Base-by-base conservation (phyloP, 2,113 vertebrate species). In the Rana temporaria region DNA sequence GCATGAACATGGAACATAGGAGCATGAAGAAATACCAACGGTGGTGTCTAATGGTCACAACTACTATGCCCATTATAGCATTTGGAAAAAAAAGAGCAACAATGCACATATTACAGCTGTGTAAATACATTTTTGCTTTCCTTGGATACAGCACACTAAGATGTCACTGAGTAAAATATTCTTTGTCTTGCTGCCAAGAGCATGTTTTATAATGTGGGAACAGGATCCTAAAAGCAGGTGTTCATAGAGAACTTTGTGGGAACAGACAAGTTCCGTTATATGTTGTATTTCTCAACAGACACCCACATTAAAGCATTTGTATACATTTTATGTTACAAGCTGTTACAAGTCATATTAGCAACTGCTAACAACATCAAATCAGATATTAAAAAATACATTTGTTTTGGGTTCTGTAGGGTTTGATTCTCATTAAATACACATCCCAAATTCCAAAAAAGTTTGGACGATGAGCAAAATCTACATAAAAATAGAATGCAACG, bases 131-230 rank as follows among this genome's bases (percentile, higher is more conserved):
- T n/a, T 32, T 34, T 18, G 70, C 52, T 82, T 60, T 76, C 66
- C 70, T 82, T 82, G 79, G 71, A 75, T 56, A 64, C 57, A 63
- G 20, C 14, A 52, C 59, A 70, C 48, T 18, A 55, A 55, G 20
- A 52, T 32, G 55, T 48, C 81, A 55, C 9, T 30, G 32, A 60
- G 17, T 56, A 65, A 57, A 57, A 48, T 59, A 17, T 34, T 57
- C 7, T 68, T 57, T 82, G 70, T 34, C 71, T 42, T 17, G 0
- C n/a, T 19, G 71, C 81, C 72, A 83, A 30, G 20, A 66, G 63
- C 34, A 17, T 67, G 73, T 16, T 66, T 82, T 66, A 48, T 63
- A 76, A 59, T 83, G 81, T 83, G 72, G 63, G 81, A 83, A 83
- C 38, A 5, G 63, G 26, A 67, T 57, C 66, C 70, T 57, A 42